A percentile compares a stretch with the other conserved stretches of the same genome.
These are phyloP conservation scores for Philopotamus ludificatus DNA, from an alignment of 1,140 invertebrate genomes.

Conservation along the genomic window DNA sequence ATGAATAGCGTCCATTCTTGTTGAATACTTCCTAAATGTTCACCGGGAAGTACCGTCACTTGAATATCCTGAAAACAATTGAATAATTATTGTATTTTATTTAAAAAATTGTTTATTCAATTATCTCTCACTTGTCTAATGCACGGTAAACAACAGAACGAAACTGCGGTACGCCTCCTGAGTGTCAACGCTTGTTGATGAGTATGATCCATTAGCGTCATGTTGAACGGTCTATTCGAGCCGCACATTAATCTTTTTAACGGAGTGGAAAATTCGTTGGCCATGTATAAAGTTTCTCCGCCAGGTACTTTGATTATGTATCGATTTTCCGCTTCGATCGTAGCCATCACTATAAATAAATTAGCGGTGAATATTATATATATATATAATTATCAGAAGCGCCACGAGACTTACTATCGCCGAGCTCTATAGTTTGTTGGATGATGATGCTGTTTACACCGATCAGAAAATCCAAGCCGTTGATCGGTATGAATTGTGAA, in stretches of 20 bases:
- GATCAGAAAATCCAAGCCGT: slow-evolving; percentile 60
- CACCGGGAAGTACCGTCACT: slow-evolving; percentile 57
- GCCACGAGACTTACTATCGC: slow-evolving; percentile 58
- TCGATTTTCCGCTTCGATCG: slow-evolving; percentile 61
- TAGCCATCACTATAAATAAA: slow-evolving; percentile 47
- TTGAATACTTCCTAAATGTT: slow-evolving; percentile 57
- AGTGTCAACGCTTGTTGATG: slow-evolving; percentile 64
- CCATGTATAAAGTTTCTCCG: slow-evolving; percentile 63
- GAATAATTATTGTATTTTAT: not conserved
- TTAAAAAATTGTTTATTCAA: not conserved
- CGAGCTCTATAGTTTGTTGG: slow-evolving; percentile 60
- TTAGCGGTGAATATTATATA: not conserved
- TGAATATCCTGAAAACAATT: slow-evolving; percentile 51
- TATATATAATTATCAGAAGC: not conserved
- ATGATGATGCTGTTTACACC: slow-evolving; percentile 56
- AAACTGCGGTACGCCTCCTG: slow-evolving; percentile 56
- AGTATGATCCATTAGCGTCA: slow-evolving; percentile 64
- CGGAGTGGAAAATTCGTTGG: slow-evolving; percentile 58
- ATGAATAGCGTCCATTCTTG: slow-evolving; percentile 56
- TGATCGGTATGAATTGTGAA: slow-evolving; percentile 56
- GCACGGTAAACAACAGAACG: slow-evolving; percentile 52
- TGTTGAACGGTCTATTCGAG: slow-evolving; percentile 57
- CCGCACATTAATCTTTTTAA: slow-evolving; percentile 61
- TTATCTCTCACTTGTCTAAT: slow-evolving; percentile 47
- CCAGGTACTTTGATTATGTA: slow-evolving; percentile 62